Evolutionary conservation across 2,797 vertebrate genomes (phyloP), one percentile per base, ranked within the genome.

Genomic region (Amniataba percoides): DNA sequence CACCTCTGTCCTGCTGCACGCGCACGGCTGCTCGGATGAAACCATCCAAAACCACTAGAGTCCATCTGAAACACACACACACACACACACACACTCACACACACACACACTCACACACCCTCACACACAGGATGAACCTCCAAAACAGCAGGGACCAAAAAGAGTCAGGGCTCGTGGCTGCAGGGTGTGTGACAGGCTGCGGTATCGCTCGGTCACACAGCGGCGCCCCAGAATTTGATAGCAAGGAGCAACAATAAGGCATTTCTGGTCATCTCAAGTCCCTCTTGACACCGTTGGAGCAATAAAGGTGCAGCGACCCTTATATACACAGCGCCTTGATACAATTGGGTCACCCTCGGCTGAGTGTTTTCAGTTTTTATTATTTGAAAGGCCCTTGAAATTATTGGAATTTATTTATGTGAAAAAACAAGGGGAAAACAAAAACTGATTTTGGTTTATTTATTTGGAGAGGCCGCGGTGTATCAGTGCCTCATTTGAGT

Each of bases 21-120:
- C 77, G 73, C 76, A 46, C 71, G 82, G 74, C 62, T 88, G 85
- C 77, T 85, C 83, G 49, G 39, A 80, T 62, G 86, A 84, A 90
- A 84, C 88, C 86, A 84, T 64, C 81, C 70, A 82, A 77, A 83
- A 66, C 77, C 87, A 55, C 61, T 42, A 11, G 69, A 77, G 70
- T 82, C 72, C 56, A 56, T 55, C 66, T 51, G 52, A 74, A 45
- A 80, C 19, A 5, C 43, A 2, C 45, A 15, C 57, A 36, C 40
- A 46, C 21, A 23, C 31, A 27, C 2, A 27, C 2, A n/a, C n/a
- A n/a, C n/a, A n/a, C n/a, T n/a, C n/a, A 34, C 48, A 40, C 18
- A 49, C 55, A 46, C 49, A 31, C 53, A 49, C 36, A 31, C 9
- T n/a, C 39, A 39, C 49, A 39, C 16, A 52, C 31, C 2, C 8